Evolutionary conservation across 2,888 invertebrate genomes (phyloP).

Genomic region (Drosophila parthenogenetica): DNA sequence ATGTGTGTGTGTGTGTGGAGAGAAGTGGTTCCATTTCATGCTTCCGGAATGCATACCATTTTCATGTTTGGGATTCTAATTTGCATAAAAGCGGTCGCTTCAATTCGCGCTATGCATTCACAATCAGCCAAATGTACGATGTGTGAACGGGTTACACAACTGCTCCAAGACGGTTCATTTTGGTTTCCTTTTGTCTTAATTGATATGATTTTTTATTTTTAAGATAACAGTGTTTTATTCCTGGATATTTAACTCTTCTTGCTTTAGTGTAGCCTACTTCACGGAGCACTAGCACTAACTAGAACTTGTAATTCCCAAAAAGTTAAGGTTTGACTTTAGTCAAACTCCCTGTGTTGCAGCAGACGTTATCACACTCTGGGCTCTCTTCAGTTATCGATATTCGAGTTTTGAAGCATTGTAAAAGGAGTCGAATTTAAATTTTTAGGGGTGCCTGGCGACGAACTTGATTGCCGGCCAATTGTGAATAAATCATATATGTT

Average conservation of each 20-base stretch:
- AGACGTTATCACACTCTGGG: background rate
- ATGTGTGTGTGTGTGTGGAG: background rate
- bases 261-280: background rate
- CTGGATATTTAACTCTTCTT: no score
- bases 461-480: background rate
- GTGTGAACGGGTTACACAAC: slow-evolving; percentile 8
- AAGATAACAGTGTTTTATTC: no score
- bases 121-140: slow-evolving; percentile 12
- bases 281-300: background rate
- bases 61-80: slow-evolving; percentile 32
- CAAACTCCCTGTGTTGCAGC: background rate
- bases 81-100: slow-evolving; percentile 39
- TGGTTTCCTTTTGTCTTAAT: background rate
- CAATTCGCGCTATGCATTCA: slow-evolving; percentile 5
- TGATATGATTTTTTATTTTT: background rate
- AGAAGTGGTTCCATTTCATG: slow-evolving; percentile 34
- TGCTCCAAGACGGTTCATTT: background rate
- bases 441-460: background rate
- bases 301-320: background rate
- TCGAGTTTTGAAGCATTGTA: background rate
- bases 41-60: slow-evolving; percentile 24
- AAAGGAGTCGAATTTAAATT: background rate
- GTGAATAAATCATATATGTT: background rate
- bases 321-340: background rate
- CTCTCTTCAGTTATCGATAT: background rate